Evolutionary conservation across 2,113 vertebrate species (phyloP).

Genomic region (Bothrops jararaca): DNA sequence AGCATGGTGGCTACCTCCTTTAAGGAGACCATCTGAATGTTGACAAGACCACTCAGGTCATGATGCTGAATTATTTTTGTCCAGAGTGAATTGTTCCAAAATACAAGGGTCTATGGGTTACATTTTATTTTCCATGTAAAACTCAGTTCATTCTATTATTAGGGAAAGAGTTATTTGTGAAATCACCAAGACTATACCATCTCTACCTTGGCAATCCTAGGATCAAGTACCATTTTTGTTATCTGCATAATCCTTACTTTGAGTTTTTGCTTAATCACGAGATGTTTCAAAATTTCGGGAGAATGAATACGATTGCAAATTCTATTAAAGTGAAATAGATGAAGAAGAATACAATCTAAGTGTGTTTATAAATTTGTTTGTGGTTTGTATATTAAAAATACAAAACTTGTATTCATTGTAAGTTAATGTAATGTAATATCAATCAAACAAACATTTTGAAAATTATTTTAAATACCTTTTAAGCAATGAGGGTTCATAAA

Average conservation of each 20-base stretch:
- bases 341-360: not conserved
- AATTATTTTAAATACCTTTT: slow-evolving; percentile 1
- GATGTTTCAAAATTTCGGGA: not conserved
- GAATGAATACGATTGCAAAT: not conserved
- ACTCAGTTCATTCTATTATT: not conserved
- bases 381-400: slow-evolving; percentile 10
- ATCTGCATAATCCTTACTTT: not conserved
- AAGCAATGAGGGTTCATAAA: not conserved
- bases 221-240: not conserved
- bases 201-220: not conserved
- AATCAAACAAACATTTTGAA: not conserved
- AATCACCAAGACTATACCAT: not conserved
- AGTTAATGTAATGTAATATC: not conserved
- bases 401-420: not conserved
- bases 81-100: not conserved
- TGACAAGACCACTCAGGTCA: not conserved
- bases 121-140: not conserved
- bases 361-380: not conserved
- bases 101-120: not conserved
- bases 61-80: not conserved
- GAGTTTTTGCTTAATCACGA: not conserved
- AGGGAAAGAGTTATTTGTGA: not conserved
- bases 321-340: not conserved
- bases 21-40: not conserved
- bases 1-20: not conserved